Percentiles rank a stretch among this genome's conserved stretches.
phyloP scores from a whole-genome alignment of 1,140 invertebrate species.

The Nasonia giraulti region DNA sequence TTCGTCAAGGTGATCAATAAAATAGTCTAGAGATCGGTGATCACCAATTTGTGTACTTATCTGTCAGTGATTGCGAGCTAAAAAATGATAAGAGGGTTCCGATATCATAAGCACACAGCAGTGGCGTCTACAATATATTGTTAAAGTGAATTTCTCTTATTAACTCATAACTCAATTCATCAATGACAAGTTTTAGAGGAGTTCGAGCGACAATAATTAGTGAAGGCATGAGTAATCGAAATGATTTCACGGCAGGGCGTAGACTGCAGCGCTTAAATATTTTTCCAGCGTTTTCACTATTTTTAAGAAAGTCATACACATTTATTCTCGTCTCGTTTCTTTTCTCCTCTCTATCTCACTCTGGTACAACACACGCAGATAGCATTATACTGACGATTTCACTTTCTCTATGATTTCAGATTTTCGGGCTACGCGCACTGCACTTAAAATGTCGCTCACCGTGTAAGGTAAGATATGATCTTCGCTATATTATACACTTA shows the following conservation, averaged over 20 bases:
- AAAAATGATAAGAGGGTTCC: too few species aligned
- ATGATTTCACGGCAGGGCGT: neutral
- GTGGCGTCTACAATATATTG: neutral
- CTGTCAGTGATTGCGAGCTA: too few species aligned
- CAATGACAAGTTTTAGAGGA: neutral
- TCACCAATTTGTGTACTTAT: too few species aligned
- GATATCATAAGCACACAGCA: too few species aligned
- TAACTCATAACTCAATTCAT: neutral
- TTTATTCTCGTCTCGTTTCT: conserved; percentile 1
- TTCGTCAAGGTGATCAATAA: too few species aligned
- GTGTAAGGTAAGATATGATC: conserved; percentile 61
- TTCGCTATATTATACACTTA: neutral
- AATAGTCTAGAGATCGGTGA: too few species aligned
- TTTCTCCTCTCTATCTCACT: neutral
- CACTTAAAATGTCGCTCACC: conserved; percentile 64
- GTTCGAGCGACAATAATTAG: neutral
- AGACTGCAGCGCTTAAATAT: neutral
- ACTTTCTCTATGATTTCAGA: conserved; percentile 62
- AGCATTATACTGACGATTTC: neutral
- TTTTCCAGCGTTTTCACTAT: neutral
- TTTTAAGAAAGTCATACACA: conserved; percentile 30
- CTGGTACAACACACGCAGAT: neutral
- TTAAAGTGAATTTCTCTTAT: neutral
- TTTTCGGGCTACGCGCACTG: conserved; percentile 62
- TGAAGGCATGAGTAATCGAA: neutral